Conservation (phyloP, 2,797 vertebrate species). For the Sebastes umbrosus region DNA sequence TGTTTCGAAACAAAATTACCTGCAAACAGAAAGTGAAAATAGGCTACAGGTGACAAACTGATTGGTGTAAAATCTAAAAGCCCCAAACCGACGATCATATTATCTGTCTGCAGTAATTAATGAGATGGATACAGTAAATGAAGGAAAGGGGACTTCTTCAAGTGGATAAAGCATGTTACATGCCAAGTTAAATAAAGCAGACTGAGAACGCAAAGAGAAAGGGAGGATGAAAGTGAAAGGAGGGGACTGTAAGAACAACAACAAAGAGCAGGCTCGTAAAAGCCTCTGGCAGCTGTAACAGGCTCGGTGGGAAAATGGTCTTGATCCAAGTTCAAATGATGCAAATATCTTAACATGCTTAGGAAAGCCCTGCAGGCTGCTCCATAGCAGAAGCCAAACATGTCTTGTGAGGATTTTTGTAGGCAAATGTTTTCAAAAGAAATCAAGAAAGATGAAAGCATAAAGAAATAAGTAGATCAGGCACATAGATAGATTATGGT, state of each 20-base stretch:
- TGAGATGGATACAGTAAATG: neutral
- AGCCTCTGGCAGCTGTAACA: neutral
- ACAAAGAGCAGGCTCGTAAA: neutral
- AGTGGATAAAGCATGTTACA: neutral
- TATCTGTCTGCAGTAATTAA: neutral
- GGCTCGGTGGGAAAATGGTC: neutral
- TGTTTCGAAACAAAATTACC: neutral
- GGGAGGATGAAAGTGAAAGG: constrained; percentile 24
- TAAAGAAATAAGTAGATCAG: neutral
- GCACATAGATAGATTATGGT: neutral
- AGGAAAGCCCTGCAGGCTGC: neutral
- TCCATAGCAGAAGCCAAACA: neutral
- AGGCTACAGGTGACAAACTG: neutral
- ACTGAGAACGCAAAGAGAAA: constrained; percentile 24
- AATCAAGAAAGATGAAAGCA: neutral
- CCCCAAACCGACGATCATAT: neutral
- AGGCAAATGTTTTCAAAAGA: neutral
- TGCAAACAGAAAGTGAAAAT: neutral
- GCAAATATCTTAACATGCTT: neutral
- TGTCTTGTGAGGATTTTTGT: neutral
- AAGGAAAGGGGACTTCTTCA: neutral
- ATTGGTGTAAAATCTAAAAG: neutral
- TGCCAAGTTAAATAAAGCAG: neutral
- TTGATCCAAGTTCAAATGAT: constrained; percentile 1
- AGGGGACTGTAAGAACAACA: neutral